Evolutionary conservation across 2,797 vertebrate genomes (phyloP), one percentile per base, ranked within the genome.

Genomic region (Pseudopleuronectes americanus): DNA sequence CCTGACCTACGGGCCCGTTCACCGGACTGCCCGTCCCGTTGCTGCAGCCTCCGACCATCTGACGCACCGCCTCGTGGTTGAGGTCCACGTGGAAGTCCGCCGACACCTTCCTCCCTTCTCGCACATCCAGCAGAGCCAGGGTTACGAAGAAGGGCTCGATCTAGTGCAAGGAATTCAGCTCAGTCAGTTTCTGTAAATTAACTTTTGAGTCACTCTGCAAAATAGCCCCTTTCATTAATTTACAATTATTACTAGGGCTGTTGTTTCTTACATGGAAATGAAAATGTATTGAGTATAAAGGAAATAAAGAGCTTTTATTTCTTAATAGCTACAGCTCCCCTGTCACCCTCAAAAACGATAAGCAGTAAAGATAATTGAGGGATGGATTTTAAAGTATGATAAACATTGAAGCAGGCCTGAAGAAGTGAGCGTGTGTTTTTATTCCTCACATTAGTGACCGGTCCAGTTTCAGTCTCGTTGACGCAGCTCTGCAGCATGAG

Each of bases 81-180:
- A 99, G 90, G 87, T 99, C 98, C 64, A 98, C 89, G 0, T 99
- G 97, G 71, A 99, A 98, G 87, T 99, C 98, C 1, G 98, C 97
- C 3, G 98, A 99, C 53, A 99, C 95, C 89, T 99, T 99, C 68
- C 95, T 95, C 60, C 93, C 92, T 43, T 98, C 96, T 77, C 95
- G 94, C 73, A 96, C 76, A 28, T 99, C 97, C 83, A 97, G 94
- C 76, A 99, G 91, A 0, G 96, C 95, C 86, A 99, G 83, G 0
- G 95, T 96, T 83, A 99, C 90, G 49, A 97, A 99, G 90, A 99
- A 98, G 19, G 98, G 98, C 74, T 99, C 98, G 62, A 99, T 96
- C 98, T 99, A 82, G 3, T 8, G 61, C 54, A 58, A 57, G 21
- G 71, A 21, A 83, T 48, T 61, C 9, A 23, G 14, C 16, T 61